phyloP scores from a whole-genome alignment of 2,888 invertebrate species.

The Vesta saturnalis region DNA sequence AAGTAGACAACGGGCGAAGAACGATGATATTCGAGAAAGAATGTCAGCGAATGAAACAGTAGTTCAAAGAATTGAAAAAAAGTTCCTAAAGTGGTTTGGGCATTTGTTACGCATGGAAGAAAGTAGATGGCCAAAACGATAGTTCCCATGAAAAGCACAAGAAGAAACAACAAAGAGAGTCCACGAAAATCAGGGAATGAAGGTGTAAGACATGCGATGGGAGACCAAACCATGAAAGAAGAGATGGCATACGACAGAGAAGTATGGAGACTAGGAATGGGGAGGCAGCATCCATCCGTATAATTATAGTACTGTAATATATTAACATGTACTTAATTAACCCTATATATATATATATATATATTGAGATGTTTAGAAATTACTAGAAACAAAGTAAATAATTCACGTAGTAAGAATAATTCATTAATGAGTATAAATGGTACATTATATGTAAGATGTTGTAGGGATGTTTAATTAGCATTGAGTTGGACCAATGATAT shows the following conservation, averaged over 20 bases:
- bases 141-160: not conserved
- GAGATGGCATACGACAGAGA: not conserved
- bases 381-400: too few relatives aligned
- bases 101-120: not conserved
- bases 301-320: not conserved
- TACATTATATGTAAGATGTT: too few relatives aligned
- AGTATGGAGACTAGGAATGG: not conserved
- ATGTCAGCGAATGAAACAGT: not conserved
- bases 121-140: not conserved
- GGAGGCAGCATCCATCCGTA: not conserved
- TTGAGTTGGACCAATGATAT: too few relatives aligned
- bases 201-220: not conserved
- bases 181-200: not conserved
- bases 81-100: not conserved
- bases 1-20: not conserved
- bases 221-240: not conserved
- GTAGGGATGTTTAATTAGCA: too few relatives aligned
- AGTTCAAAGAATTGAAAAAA: not conserved
- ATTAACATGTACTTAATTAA: not conserved
- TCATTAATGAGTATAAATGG: too few relatives aligned
- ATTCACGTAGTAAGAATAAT: too few relatives aligned
- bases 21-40: not conserved
- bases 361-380: too few relatives aligned
- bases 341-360: too few relatives aligned
- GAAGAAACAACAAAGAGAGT: too few relatives aligned